These are phyloP conservation scores for Enteromius trimaculatus DNA, from an alignment of 2,797 vertebrate species.

Conservation along the genomic window DNA sequence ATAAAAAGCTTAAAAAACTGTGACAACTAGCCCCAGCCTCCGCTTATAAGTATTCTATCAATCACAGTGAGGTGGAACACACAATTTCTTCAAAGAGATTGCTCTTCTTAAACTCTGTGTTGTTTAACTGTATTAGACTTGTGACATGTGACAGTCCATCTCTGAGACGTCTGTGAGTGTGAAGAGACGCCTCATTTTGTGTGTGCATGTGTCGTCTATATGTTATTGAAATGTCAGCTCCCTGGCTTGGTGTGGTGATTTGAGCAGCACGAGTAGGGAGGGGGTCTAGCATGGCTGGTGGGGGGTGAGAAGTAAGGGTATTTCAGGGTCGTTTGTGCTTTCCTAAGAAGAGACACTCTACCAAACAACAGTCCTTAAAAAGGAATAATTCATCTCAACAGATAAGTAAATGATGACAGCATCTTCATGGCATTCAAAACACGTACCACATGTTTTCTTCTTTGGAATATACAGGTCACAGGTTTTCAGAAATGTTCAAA, in stretches of 20 bases:
- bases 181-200: constrained; percentile 14
- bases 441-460: neutral
- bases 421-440: neutral
- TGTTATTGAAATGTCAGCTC: constrained; percentile 40
- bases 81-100: neutral
- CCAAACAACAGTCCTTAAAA: neutral
- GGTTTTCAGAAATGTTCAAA: neutral
- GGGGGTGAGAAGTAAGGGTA: constrained; percentile 10
- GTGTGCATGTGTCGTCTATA: constrained; percentile 40
- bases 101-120: neutral
- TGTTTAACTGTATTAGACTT: neutral
- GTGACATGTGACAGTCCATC: constrained; percentile 20
- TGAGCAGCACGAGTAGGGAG: neutral
- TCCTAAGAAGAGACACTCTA: constrained; percentile 16
- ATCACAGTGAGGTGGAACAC: neutral
- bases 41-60: neutral
- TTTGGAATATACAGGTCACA: neutral
- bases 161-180: constrained; percentile 3
- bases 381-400: neutral
- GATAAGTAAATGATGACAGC: neutral
- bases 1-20: neutral
- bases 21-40: neutral
- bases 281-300: constrained; percentile 6
- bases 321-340: constrained; percentile 16
- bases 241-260: constrained; percentile 16